Base-by-base conservation (phyloP, 2,888 invertebrate species). In the Andrena minutula region DNA sequence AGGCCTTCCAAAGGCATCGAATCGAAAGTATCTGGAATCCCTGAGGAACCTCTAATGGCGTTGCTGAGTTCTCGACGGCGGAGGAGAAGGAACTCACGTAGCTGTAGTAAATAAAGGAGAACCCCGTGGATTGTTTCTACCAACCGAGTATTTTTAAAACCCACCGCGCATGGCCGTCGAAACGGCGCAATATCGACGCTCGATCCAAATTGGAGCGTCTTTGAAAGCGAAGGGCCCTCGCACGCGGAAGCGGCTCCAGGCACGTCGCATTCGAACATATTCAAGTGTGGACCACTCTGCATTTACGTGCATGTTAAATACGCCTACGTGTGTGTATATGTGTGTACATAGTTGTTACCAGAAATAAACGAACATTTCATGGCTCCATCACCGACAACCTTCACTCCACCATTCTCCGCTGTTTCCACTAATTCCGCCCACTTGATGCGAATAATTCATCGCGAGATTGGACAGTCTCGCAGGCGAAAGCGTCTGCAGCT, bases 321-420 rank as follows among this genome's bases (percentile, higher is more conserved):
- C 35, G 74, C 70, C 63, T 69, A 73, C 74, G 63, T 74, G 65
- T 68, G 49, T 80, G 23, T 81, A 65, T 82, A 73, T 80, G 75
- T 72, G 64, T 80, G 80, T 82, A 80, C 66, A 82, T 80, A 82
- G 82, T 74, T 82, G 82, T 82, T 82, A 80, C 16, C 75, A 80
- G 58, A 82, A 82, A 80, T 82, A 82, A 82, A 82, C 75, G 70
- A 78, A 78, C 75, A 73, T 83, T 76, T 77, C 49, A 75, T 77
- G 81, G 81, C 65, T 61, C 41, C 51, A 51, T 26, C 2, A 35
- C 32, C 8, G 20, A 7, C 2, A 16, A 41, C 23, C 58, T 70
- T 70, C 8, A 26, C 10, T 10, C 7, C 23, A 63, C 32, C 32
- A 35, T 35, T 20, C 20, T 35, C 61, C 5, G 20, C 23, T 23